Base-by-base conservation (phyloP, 2,797 vertebrate genomes). In the Austrolebias charrua region DNA sequence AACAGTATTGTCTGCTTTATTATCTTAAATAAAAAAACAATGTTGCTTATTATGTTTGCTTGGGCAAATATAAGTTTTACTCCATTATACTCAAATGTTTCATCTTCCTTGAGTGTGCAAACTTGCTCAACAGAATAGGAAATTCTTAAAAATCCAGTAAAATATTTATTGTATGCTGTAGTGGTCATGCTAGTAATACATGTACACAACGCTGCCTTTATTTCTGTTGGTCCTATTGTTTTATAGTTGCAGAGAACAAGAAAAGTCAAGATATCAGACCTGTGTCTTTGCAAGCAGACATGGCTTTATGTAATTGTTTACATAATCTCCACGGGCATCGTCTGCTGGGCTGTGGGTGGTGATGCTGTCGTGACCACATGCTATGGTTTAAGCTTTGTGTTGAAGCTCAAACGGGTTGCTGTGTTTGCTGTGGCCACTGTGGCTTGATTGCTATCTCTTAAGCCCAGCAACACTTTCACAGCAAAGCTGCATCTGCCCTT, bases 251-350 rank as follows among this genome's bases (percentile, higher is more conserved):
- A 33, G 33, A 11, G 33, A 19, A n/a, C 10, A 14, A 0, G 19
- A 8, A 10, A 47, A 4, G n/a, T 31, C 38, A 24, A 62, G 35
- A 63, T 73, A 71, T 56, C 20, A 38, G 16, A 71, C 50, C 18
- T 3, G 52, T 33, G 70, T 62, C 74, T 73, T 67, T 80, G 54
- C 3, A 15, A 71, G 67, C 61, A 76, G 60, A 73, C 42, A 12
- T 52, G 61, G 60, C 48, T 81, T 88, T 84, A 86, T 81, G n/a
- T 86, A 82, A 81, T 82, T 85, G 76, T 90, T 88, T 82, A 84
- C 83, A 88, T 87, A 90, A 88, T 81, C 66, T 69, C 65, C 1
- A 14, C 70, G 67, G 80, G 75, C 68, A 56, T 73, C 58, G 71
- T 79, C 80, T 28, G 38, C 60, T 24, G 28, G 80, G 61, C 56